These are phyloP conservation scores for Steinernema feltiae DNA, from an alignment of 1,140 invertebrate genomes.

Conservation along the genomic window DNA sequence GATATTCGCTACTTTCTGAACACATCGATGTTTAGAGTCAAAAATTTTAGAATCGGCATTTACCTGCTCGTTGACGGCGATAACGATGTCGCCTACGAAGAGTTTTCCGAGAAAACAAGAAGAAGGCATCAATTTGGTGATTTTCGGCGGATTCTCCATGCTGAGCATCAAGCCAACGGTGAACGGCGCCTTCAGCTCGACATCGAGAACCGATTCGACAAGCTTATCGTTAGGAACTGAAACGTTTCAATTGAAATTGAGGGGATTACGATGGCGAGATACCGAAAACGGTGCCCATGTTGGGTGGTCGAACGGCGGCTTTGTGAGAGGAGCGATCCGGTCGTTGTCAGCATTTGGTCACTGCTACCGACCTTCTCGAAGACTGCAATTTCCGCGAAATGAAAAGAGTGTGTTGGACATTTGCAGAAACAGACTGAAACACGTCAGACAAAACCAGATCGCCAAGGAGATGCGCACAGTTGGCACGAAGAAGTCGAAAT, in stretches of 20 bases:
- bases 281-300: background rate
- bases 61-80: conserved; percentile 29
- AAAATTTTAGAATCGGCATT: background rate
- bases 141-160: conserved; percentile 24
- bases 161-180: conserved; percentile 25
- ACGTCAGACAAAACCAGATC: too few relatives aligned
- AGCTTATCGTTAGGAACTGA: conserved; percentile 15
- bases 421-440: too few relatives aligned
- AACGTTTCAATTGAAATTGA: background rate
- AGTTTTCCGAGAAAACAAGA: conserved; percentile 28
- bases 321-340: background rate
- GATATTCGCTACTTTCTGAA: background rate
- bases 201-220: conserved; percentile 26
- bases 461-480: too few relatives aligned
- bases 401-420: too few relatives aligned
- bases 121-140: conserved; percentile 29
- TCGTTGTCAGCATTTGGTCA: too few relatives aligned
- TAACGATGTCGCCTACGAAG: conserved; percentile 32
- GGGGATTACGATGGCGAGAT: background rate
- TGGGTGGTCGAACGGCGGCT: background rate
- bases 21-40: background rate
- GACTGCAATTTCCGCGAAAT: too few relatives aligned
- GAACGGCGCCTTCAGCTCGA: conserved; percentile 2
- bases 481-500: too few relatives aligned
- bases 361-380: too few relatives aligned